Evolutionary conservation across 1,140 invertebrate genomes (phyloP), one percentile per base, ranked within the genome.

Genomic region (Cheumatopsyche charites): DNA sequence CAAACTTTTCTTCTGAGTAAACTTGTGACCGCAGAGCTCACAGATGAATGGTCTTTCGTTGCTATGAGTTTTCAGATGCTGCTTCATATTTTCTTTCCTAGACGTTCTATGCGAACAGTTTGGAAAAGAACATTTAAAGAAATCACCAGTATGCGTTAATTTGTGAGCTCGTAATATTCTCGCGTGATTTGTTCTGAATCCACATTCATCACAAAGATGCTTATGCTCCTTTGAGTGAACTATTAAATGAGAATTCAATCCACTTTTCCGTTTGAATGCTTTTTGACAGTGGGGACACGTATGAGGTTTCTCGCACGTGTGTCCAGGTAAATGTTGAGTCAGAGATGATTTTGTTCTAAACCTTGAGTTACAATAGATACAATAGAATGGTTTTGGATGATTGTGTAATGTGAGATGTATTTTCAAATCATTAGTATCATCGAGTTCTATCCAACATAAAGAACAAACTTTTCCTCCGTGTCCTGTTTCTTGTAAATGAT

Each of bases 251-350:
- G 82, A 85, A 72, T 86, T 87, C 1, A 89, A 79, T 0, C 86
- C 86, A 77, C 88, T 86, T 58, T 88, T 88, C 86, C 87, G 88
- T 72, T 88, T 88, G 77, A 90, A 90, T 17, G 84, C 86, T 76
- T 86, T 85, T 17, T 81, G 78, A 77, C 88, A 90, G 47, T 86
- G 79, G 13, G 81, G 79, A 76, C 88, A 90, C 0, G 85, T 81
- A 79, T 85, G 88, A 1, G 88, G 87, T 42, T 82, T 85, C 73
- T 84, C 82, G 6, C 77, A 82, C 0, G 84, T 85, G 75, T 89
- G 88, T 72, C 87, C 87, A 1, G 87, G 87, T 15, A 83, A 74
- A 77, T 88, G 87, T 17, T 85, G 77, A 17, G 81, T 81, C 9
- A 87, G 76, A 17, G 85, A 82, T 7, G 85, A 84, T 70, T 82